Evolutionary conservation across 2,113 vertebrate species (phyloP), one percentile per base, ranked within the genome.

Genomic region (Gila orcuttii): DNA sequence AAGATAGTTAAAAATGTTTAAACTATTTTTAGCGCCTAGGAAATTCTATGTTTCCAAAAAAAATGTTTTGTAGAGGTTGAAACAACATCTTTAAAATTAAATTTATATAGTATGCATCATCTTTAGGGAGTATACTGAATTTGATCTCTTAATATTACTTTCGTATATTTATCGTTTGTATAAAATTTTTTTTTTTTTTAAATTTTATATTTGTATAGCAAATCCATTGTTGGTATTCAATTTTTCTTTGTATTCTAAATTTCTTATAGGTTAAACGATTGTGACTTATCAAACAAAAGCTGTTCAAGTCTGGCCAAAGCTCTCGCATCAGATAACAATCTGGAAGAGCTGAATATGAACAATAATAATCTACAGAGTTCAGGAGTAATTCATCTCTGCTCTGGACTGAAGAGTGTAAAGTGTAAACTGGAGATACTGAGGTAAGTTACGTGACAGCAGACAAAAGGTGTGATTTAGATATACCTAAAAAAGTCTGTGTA

Each of bases 191-290:
- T 36, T 36, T 36, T 36, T 39, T n/a, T n/a, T n/a, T n/a, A n/a
- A n/a, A n/a, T n/a, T n/a, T 6, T 0, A 5, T 55, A 11, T 82
- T 84, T 85, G 52, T 23, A 86, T 33, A 90, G 57, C 80, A 13
- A 39, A 50, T 83, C 10, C 1, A 57, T 23, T 59, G 9, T 60
- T 79, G 39, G 17, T 23, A 59, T 59, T 3, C 0, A n/a, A 73
- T 23, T 23, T 73, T 23, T 23, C 33, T 12, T 73, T 12, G 23
- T 23, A 23, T 42, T 21, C 19, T 73, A 17, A n/a, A 6, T 75
- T 75, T 75, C 23, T 59, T 39, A 4, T 57, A 78, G 76, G 2
- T 1, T 78, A n/a, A 78, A 59, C 23, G 52, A 57, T 39, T 78
- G 76, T 78, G 21, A 59, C 28, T 1, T 78, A 12, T 59, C 75